Percentiles rank a stretch among this genome's conserved stretches.
Evolutionary conservation across 2,888 invertebrate species (phyloP).

Genomic region (Carterocephalus palaemon): DNA sequence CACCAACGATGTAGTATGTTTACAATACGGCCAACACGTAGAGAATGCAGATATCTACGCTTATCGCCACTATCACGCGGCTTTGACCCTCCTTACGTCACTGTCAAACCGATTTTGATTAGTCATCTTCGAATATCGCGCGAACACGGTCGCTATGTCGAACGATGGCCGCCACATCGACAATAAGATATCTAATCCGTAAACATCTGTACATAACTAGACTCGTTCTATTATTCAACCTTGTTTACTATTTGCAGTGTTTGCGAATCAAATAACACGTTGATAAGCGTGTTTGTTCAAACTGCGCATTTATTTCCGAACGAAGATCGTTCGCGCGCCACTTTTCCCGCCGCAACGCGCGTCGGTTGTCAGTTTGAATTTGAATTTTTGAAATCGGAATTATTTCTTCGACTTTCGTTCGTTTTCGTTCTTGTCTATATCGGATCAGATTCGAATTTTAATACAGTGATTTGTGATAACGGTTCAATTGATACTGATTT

Average conservation of each 20-base stretch:
- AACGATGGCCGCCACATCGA: background rate
- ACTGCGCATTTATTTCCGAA: slow-evolving; percentile 6
- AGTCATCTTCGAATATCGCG: background rate
- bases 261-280: background rate
- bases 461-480: slow-evolving; percentile 6
- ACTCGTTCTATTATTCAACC: slow-evolving; percentile 2
- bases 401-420: background rate
- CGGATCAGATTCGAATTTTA: background rate
- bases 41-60: too few species aligned
- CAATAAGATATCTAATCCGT: background rate
- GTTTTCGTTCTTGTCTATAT: background rate
- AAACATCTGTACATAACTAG: background rate
- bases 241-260: slow-evolving; percentile 1
- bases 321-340: background rate
- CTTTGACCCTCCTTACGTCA: slow-evolving; percentile 15
- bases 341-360: slow-evolving; percentile 5
- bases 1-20: background rate
- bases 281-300: slow-evolving; percentile 15
- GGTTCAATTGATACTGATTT: background rate
- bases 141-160: background rate
- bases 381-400: too few species aligned
- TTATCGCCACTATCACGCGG: slow-evolving; percentile 5
- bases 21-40: too few species aligned
- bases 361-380: slow-evolving; percentile 14
- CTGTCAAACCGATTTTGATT: background rate